These are phyloP conservation scores for Calosoma granatense DNA, from an alignment of 1,140 invertebrate genomes.

Conservation along the genomic window DNA sequence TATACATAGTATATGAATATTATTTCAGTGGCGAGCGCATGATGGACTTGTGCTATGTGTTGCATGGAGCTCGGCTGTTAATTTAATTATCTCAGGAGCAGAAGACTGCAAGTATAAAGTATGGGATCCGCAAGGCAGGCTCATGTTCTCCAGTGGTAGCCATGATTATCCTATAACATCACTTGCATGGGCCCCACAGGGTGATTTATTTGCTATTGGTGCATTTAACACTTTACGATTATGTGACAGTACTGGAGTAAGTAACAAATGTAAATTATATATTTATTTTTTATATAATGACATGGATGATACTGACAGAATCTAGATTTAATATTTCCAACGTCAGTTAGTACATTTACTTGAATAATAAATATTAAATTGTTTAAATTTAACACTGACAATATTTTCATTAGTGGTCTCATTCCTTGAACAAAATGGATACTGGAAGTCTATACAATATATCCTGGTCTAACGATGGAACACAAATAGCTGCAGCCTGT, in stretches of 20 bases:
- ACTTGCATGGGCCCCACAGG: slow-evolving; percentile 81
- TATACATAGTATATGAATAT: slow-evolving; percentile 17
- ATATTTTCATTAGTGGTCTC: slow-evolving; percentile 70
- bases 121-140: slow-evolving; percentile 86
- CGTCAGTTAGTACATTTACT: slow-evolving; percentile 9
- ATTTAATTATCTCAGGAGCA: slow-evolving; percentile 82
- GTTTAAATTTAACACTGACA: slow-evolving; percentile 11
- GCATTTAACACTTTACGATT: slow-evolving; percentile 87
- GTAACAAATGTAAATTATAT: too few relatives aligned
- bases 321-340: background rate
- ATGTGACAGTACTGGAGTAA: slow-evolving; percentile 88
- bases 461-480: slow-evolving; percentile 91
- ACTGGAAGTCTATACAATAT: slow-evolving; percentile 80
- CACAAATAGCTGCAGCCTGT: slow-evolving; percentile 87
- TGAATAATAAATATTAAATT: slow-evolving; percentile 13
- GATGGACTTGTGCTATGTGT: slow-evolving; percentile 82
- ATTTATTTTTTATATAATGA: too few relatives aligned
- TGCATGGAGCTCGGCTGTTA: slow-evolving; percentile 81
- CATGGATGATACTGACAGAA: too few relatives aligned
- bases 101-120: slow-evolving; percentile 94
- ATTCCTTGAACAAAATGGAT: slow-evolving; percentile 77
- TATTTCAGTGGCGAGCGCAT: slow-evolving; percentile 88
- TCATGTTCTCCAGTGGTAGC: slow-evolving; percentile 68
- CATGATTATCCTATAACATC: slow-evolving; percentile 89
- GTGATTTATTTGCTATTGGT: slow-evolving; percentile 85